phyloP scores from a whole-genome alignment of 37 sponge, comb jelly and placozoan genomes.

The Chondrilla cf. caribensis region DNA sequence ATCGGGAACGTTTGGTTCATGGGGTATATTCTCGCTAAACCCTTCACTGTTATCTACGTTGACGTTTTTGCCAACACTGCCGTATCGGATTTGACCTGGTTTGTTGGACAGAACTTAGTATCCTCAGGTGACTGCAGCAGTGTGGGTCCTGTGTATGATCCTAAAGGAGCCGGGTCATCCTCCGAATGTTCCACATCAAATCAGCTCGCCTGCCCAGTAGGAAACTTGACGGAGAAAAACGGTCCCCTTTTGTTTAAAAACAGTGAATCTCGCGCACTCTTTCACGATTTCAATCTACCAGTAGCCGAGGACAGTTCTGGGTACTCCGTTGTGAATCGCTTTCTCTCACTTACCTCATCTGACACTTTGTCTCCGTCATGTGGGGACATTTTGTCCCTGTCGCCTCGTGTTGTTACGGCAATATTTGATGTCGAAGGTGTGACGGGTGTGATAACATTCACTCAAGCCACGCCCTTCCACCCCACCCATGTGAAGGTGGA shows the following conservation, averaged over 20 bases:
- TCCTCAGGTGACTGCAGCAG: conserved; percentile 10
- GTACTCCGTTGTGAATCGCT: conserved; percentile 34
- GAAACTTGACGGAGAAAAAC: conserved; percentile 65
- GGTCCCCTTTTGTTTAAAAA: conserved; percentile 25
- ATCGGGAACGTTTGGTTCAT: conserved; percentile 55
- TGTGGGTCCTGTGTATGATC: conserved; percentile 45
- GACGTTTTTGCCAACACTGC: background rate
- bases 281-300: conserved; percentile 53
- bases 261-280: conserved; percentile 26
- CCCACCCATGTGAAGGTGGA: conserved; percentile 41
- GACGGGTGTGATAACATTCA: conserved; percentile 42
- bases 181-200: conserved; percentile 31
- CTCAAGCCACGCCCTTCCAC: conserved; percentile 55
- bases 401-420: conserved; percentile 37
- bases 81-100: background rate
- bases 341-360: conserved; percentile 29
- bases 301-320: conserved; percentile 10
- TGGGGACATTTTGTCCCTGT: conserved; percentile 33
- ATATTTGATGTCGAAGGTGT: conserved; percentile 31
- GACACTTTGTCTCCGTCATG: conserved; percentile 39
- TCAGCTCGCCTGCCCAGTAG: conserved; percentile 53
- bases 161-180: background rate
- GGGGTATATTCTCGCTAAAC: background rate
- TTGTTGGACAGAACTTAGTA: background rate
- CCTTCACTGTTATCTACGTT: conserved; percentile 36